Evolutionary conservation across 1,140 invertebrate genomes (phyloP).

Genomic region (Bursaphelenchus mucronatus): DNA sequence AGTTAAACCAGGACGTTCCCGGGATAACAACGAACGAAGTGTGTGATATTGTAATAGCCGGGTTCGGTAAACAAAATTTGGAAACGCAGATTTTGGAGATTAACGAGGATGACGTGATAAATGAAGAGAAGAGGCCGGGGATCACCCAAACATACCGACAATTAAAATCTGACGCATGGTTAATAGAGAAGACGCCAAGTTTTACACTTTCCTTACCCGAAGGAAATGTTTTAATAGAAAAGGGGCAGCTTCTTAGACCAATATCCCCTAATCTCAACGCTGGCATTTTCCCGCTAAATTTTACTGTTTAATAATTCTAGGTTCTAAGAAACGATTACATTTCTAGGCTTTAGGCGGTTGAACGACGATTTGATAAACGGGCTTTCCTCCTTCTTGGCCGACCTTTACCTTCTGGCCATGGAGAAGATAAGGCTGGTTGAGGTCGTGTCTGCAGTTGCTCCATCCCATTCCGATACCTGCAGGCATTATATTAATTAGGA

Average conservation of each 20-base stretch:
- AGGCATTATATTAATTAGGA: not conserved
- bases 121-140: slow-evolving; percentile 14
- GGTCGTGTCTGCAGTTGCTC: slow-evolving; percentile 35
- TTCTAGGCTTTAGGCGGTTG: slow-evolving; percentile 15
- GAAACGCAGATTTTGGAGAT: slow-evolving; percentile 19
- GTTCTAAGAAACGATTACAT: too few species aligned
- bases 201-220: slow-evolving; percentile 28
- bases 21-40: slow-evolving; percentile 23
- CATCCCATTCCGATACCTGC: slow-evolving; percentile 43
- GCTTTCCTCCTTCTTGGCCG: slow-evolving; percentile 29
- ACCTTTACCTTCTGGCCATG: slow-evolving; percentile 41
- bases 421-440: slow-evolving; percentile 34
- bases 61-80: slow-evolving; percentile 31
- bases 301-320: too few species aligned
- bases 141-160: slow-evolving; percentile 30
- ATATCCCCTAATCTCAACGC: too few species aligned
- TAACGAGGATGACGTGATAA: slow-evolving; percentile 19
- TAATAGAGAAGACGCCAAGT: slow-evolving; percentile 51
- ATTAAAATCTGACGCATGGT: slow-evolving; percentile 46
- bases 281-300: too few species aligned
- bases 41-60: slow-evolving; percentile 25
- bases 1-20: slow-evolving; percentile 36
- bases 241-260: too few species aligned
- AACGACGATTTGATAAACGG: slow-evolving; percentile 37
- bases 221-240: too few species aligned